Evolutionary conservation across 2,888 invertebrate species (phyloP).

Genomic region (Corbicula japonica): DNA sequence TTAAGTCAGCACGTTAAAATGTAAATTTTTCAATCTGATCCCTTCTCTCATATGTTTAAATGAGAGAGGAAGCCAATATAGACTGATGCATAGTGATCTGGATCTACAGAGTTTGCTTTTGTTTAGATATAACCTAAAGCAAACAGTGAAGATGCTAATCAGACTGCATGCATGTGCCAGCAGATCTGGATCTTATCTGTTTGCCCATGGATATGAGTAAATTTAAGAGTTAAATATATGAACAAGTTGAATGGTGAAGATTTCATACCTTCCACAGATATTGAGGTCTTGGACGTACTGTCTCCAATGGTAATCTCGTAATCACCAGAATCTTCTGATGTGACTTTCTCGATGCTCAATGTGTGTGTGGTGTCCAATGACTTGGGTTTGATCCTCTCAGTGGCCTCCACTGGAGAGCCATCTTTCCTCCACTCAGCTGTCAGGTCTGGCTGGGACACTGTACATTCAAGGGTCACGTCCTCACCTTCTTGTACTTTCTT

Average conservation of each 20-base stretch:
- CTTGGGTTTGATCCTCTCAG: slow-evolving; percentile 92
- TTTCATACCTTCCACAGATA: slow-evolving; percentile 91
- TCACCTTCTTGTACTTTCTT: slow-evolving; percentile 79
- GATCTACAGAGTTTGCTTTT: too few species aligned
- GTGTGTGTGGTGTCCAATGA: slow-evolving; percentile 89
- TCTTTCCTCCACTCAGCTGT: slow-evolving; percentile 84
- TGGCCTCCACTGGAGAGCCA: slow-evolving; percentile 92
- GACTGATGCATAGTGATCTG: too few species aligned
- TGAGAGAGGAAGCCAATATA: too few species aligned
- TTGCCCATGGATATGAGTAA: too few species aligned
- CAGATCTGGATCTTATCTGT: too few species aligned
- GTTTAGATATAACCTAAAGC: too few species aligned
- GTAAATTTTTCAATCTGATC: too few species aligned
- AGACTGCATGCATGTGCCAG: too few species aligned
- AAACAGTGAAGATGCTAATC: too few species aligned
- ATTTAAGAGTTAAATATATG: neutral
- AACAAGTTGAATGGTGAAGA: neutral
- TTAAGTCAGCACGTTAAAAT: too few species aligned
- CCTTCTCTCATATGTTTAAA: too few species aligned
- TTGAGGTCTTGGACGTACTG: slow-evolving; percentile 91
- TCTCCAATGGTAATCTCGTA: slow-evolving; percentile 91
- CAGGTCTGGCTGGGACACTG: slow-evolving; percentile 81
- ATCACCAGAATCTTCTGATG: slow-evolving; percentile 89
- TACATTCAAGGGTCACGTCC: slow-evolving; percentile 80
- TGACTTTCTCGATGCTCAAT: slow-evolving; percentile 78